A percentile compares a stretch with the other conserved stretches of the same genome.
Evolutionary conservation across 2,797 vertebrate species (phyloP).

Genomic region (Rhinoraja longicauda): DNA sequence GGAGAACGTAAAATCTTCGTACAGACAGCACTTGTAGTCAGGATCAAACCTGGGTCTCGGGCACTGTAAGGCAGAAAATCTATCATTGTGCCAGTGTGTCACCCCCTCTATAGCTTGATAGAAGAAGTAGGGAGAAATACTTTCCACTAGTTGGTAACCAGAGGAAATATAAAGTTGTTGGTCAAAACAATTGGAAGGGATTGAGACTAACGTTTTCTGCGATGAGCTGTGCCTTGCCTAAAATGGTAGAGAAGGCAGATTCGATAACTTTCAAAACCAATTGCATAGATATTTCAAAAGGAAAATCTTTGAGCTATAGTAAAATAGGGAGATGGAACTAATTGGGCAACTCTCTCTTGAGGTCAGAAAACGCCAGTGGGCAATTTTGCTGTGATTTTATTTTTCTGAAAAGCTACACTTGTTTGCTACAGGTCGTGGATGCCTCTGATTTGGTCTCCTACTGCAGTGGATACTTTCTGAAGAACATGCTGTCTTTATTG

Average conservation of each 20-base stretch:
- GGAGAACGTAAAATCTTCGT: too few species aligned
- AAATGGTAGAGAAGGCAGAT: background rate
- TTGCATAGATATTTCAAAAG: background rate
- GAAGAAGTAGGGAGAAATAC: background rate
- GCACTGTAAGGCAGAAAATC: too few species aligned
- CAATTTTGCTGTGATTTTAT: background rate
- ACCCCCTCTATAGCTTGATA: background rate
- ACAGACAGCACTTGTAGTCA: too few species aligned
- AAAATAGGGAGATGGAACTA: background rate
- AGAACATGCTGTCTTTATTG: slow-evolving; percentile 43
- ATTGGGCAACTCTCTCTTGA: background rate
- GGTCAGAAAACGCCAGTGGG: background rate
- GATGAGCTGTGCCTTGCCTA: background rate
- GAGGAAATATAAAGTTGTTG: background rate
- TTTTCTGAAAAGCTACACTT: background rate
- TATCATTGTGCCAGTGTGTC: too few species aligned
- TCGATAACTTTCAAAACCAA: background rate
- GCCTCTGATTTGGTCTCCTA: slow-evolving; percentile 40
- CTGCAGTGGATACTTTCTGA: slow-evolving; percentile 44
- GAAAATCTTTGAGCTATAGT: background rate
- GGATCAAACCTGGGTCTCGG: too few species aligned
- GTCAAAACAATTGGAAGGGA: background rate
- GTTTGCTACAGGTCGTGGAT: slow-evolving; percentile 29
- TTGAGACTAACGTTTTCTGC: background rate
- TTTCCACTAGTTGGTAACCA: background rate